Evolutionary conservation across 2,113 vertebrate species (phyloP).

Genomic region (Antechinus stuartii): DNA sequence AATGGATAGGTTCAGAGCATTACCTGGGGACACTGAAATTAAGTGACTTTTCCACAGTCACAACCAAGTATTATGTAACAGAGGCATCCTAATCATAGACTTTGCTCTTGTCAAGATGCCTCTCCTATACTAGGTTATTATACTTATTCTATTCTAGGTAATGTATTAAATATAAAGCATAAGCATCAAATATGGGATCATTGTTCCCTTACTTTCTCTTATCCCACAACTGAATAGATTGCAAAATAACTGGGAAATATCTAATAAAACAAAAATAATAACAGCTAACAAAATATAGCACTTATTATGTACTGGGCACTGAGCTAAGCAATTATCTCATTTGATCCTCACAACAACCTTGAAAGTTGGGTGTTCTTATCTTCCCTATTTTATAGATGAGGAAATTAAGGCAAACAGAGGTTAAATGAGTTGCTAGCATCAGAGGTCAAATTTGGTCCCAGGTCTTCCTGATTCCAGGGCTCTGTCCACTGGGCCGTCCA

Average conservation of each 20-base stretch:
- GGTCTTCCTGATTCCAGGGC: neutral
- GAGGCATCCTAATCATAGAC: neutral
- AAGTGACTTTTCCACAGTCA: neutral
- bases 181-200: neutral
- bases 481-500: neutral
- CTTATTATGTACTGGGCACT: neutral
- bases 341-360: no score
- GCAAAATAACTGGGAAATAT: neutral
- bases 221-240: neutral
- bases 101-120: neutral
- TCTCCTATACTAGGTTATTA: neutral
- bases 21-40: neutral
- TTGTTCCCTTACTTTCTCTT: neutral
- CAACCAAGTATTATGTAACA: neutral
- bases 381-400: neutral
- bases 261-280: neutral
- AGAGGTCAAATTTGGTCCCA: neutral
- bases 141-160: neutral
- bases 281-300: neutral
- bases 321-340: no score
- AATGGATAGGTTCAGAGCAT: neutral
- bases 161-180: neutral
- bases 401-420: neutral
- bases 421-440: neutral
- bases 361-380: no score